These are phyloP conservation scores for Hirtodrosophila cameraria DNA, from an alignment of 2,888 invertebrate genomes.

Conservation along the genomic window DNA sequence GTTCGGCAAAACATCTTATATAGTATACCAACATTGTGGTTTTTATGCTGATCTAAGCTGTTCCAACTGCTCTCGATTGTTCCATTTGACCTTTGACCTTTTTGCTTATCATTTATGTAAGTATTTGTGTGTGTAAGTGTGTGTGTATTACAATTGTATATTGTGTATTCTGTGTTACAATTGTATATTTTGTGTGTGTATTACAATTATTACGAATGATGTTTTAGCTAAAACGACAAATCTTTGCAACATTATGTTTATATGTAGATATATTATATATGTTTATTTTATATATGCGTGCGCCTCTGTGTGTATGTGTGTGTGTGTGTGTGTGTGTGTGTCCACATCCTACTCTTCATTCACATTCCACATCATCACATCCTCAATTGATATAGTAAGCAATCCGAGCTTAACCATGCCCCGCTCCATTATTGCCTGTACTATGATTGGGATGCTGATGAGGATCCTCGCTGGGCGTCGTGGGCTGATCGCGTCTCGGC, in stretches of 20 bases:
- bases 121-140: conserved; percentile 24
- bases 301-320: conserved; percentile 4
- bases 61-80: conserved; percentile 11
- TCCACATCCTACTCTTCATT: too few species aligned
- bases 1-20: neutral
- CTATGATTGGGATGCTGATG: conserved; percentile 58
- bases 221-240: conserved; percentile 55
- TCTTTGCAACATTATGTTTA: conserved; percentile 54
- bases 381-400: too few species aligned
- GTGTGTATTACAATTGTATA: conserved; percentile 46
- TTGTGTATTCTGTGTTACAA: too few species aligned
- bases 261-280: conserved; percentile 26
- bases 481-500: conserved; percentile 94
- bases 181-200: conserved; percentile 16
- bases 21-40: conserved; percentile 2
- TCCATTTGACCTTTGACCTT: conserved; percentile 32
- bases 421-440: conserved; percentile 67
- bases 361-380: conserved; percentile 14
- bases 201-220: conserved; percentile 53
- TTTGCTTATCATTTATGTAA: conserved; percentile 42
- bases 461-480: conserved; percentile 85
- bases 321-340: conserved; percentile 2
- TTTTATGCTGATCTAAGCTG: neutral
- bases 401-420: conserved; percentile 81
- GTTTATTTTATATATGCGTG: conserved; percentile 24